phyloP scores from a whole-genome alignment of 2,888 invertebrate species.

The Chaitophorus viminalis region DNA sequence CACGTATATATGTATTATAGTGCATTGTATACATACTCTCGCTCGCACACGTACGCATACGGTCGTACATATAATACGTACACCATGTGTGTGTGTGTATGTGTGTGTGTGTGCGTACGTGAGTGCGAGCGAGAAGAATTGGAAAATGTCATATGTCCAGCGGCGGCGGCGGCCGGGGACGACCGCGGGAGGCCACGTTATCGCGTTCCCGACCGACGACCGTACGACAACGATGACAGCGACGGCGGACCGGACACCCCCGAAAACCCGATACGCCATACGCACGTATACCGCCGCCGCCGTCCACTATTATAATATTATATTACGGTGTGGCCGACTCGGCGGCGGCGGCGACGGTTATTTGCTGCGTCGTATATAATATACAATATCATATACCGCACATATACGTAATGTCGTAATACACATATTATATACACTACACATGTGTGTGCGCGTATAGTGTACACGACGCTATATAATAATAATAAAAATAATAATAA shows the following conservation, averaged over 20 bases:
- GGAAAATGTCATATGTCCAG: slow-evolving; percentile 61
- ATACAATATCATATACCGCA: neutral
- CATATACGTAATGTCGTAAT: neutral
- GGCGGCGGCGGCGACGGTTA: slow-evolving; percentile 8
- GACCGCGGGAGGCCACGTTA: slow-evolving; percentile 56
- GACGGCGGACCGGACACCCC: slow-evolving; percentile 50
- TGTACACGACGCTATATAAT: neutral
- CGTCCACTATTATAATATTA: slow-evolving; percentile 33
- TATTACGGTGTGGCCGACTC: slow-evolving; percentile 34
- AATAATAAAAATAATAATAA: too few species aligned
- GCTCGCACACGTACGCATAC: neutral
- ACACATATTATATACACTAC: neutral
- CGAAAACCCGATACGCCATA: slow-evolving; percentile 56
- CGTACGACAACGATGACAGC: neutral
- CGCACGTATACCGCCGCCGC: slow-evolving; percentile 27
- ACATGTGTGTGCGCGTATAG: neutral
- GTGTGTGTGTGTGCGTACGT: neutral
- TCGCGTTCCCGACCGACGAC: slow-evolving; percentile 38
- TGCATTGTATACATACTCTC: neutral
- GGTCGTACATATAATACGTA: neutral
- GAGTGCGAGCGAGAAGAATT: slow-evolving; percentile 51
- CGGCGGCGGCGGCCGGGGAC: slow-evolving; percentile 39
- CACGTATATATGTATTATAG: neutral
- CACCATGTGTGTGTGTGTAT: neutral
- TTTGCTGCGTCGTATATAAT: slow-evolving; percentile 3